Evolutionary conservation across 2,888 invertebrate species (phyloP).

Genomic region (Phlogophora meticulosa): DNA sequence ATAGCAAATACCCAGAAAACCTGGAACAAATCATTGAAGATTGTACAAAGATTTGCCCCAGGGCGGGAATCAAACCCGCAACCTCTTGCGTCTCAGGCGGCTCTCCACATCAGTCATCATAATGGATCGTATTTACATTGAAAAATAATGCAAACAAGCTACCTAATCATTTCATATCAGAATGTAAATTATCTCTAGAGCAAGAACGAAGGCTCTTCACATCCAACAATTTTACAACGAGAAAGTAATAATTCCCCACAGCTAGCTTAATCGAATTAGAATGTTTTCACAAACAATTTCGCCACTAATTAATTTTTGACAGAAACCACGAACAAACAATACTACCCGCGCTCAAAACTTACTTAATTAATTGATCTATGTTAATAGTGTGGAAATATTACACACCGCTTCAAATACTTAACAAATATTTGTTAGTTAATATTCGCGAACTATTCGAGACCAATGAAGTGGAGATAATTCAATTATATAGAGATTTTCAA

Average conservation of each 20-base stretch:
- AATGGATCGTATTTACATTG: too few relatives aligned
- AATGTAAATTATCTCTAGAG: background rate
- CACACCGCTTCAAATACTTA: constrained; percentile 1
- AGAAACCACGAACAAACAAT: constrained; percentile 30
- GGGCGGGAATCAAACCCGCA: too few relatives aligned
- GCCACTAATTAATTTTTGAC: constrained; percentile 53
- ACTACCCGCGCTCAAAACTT: constrained; percentile 11
- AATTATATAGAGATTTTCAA: constrained; percentile 26
- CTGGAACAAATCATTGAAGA: too few relatives aligned
- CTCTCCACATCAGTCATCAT: too few relatives aligned
- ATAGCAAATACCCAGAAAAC: too few relatives aligned
- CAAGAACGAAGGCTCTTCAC: background rate
- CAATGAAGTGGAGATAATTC: constrained; percentile 34
- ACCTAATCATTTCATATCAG: background rate
- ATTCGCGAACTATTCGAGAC: constrained; percentile 41
- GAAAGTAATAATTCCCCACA: constrained; percentile 5
- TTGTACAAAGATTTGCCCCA: too few relatives aligned
- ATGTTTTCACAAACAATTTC: constrained; percentile 50
- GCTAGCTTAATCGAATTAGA: constrained; percentile 30
- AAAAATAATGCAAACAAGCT: background rate
- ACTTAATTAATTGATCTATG: constrained; percentile 47
- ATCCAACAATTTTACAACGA: constrained; percentile 13
- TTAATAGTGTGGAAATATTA: constrained; percentile 35
- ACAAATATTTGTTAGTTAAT: constrained; percentile 23
- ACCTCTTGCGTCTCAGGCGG: too few relatives aligned